These are phyloP conservation scores for Myanophis thanlyinensis DNA, from an alignment of 2,113 vertebrate genomes.

Conservation along the genomic window DNA sequence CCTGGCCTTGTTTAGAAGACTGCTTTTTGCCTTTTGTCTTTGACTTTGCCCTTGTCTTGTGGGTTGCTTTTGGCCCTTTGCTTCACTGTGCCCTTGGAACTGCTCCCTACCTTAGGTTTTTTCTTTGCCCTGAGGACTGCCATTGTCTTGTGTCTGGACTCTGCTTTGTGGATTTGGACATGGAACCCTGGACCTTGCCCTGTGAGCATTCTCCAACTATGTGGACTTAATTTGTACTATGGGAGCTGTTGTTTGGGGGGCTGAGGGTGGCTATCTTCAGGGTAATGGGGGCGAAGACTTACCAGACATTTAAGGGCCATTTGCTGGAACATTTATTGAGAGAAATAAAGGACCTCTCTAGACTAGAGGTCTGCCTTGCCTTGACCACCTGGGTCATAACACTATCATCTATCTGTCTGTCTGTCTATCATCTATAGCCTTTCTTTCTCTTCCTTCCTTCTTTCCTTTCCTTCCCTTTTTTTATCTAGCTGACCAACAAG, in stretches of 20 bases:
- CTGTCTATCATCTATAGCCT: neutral
- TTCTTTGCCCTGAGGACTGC: neutral
- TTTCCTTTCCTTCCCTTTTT: neutral
- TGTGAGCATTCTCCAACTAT: neutral
- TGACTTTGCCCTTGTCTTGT: neutral
- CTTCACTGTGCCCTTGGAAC: neutral
- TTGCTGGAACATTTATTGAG: neutral
- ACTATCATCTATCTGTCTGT: neutral
- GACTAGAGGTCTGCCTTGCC: neutral
- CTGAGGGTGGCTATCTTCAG: neutral
- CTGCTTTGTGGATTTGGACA: neutral
- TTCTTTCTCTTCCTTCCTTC: neutral
- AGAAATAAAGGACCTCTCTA: neutral
- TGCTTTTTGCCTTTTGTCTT: neutral
- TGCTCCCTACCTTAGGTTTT: neutral
- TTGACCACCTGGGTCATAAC: neutral
- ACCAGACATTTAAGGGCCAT: neutral
- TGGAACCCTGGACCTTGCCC: too few relatives aligned
- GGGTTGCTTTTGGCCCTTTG: neutral
- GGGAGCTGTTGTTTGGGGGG: neutral
- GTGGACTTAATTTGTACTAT: neutral
- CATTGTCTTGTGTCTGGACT: neutral
- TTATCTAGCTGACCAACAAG: constrained; percentile 41
- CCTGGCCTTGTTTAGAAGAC: neutral
- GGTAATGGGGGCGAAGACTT: neutral